A percentile compares a stretch with the other conserved stretches of the same genome.
These are phyloP conservation scores for Lepidochrysops patricia DNA, from an alignment of 2,888 invertebrate species.

Conservation along the genomic window DNA sequence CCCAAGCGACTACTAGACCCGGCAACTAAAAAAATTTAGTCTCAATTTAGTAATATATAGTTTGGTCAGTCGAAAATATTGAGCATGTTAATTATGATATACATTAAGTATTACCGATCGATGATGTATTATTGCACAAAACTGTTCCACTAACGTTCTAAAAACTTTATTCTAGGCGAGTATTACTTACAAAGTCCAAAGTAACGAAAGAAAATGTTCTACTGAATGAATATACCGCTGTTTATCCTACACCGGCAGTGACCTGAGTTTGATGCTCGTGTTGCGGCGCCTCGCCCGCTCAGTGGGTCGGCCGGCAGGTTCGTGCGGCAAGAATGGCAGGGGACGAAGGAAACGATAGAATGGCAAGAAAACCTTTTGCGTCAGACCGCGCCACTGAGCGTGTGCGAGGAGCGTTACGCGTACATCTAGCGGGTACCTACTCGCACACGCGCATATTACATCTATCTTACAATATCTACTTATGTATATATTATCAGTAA, in stretches of 20 bases:
- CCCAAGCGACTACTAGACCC: slow-evolving; percentile 15
- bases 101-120: slow-evolving; percentile 48
- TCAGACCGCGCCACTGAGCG: background rate
- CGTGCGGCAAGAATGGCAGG: background rate
- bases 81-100: slow-evolving; percentile 54
- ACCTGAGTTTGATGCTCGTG: slow-evolving; percentile 43
- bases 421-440: slow-evolving; percentile 19
- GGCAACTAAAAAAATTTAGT: slow-evolving; percentile 30
- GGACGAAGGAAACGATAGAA: background rate
- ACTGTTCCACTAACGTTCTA: slow-evolving; percentile 48
- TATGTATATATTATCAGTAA: slow-evolving; percentile 66
- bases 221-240: slow-evolving; percentile 31
- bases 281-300: slow-evolving; percentile 8
- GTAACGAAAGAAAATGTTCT: slow-evolving; percentile 28
- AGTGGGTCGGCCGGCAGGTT: background rate
- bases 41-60: slow-evolving; percentile 47
- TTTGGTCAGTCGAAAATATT: slow-evolving; percentile 72
- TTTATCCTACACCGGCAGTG: slow-evolving; percentile 58
- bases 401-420: background rate
- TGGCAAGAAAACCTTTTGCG: background rate
- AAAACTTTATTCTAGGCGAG: slow-evolving; percentile 30
- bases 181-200: slow-evolving; percentile 32
- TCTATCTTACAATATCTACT: slow-evolving; percentile 67
- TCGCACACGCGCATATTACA: slow-evolving; percentile 51
- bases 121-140: slow-evolving; percentile 64